Evolutionary conservation across 2,113 vertebrate species (phyloP).

Genomic region (Heterocephalus glaber): DNA sequence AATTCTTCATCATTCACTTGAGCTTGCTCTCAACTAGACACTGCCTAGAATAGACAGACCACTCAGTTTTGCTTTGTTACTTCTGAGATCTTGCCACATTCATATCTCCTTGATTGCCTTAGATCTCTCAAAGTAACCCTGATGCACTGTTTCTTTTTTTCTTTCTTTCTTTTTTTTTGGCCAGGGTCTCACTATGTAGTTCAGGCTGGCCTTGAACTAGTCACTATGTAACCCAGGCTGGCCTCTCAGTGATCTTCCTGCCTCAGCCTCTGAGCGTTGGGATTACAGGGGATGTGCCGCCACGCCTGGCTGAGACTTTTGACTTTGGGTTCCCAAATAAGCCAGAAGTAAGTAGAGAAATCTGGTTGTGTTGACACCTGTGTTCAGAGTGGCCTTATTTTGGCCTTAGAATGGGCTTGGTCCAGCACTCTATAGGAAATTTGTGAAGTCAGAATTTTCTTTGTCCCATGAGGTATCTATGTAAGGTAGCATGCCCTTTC

Average conservation of each 20-base stretch:
- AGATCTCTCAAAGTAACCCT: not conserved
- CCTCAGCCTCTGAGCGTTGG: not conserved
- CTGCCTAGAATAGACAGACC: not conserved
- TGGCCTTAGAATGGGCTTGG: conserved; percentile 24
- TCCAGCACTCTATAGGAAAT: not conserved
- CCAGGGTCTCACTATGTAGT: not conserved
- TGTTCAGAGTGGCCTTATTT: conserved; percentile 47
- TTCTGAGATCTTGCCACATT: not conserved
- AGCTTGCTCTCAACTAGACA: not conserved
- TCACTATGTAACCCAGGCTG: not conserved
- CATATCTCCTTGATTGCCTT: not conserved
- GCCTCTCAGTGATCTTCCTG: not conserved
- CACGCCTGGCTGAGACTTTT: not conserved
- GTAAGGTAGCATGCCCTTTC: conserved; percentile 35
- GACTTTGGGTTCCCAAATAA: not conserved
- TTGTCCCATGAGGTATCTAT: conserved; percentile 25
- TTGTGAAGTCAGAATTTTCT: conserved; percentile 54
- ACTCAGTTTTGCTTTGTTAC: not conserved
- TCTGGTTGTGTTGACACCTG: not conserved
- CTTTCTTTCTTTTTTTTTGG: not conserved
- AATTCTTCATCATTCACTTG: not conserved
- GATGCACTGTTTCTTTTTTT: not conserved
- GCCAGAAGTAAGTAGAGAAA: not conserved
- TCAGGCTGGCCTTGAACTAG: not conserved
- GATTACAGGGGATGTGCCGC: not conserved